Base-by-base conservation (phyloP, 2,888 invertebrate genomes). In the Coleophora deauratella region DNA sequence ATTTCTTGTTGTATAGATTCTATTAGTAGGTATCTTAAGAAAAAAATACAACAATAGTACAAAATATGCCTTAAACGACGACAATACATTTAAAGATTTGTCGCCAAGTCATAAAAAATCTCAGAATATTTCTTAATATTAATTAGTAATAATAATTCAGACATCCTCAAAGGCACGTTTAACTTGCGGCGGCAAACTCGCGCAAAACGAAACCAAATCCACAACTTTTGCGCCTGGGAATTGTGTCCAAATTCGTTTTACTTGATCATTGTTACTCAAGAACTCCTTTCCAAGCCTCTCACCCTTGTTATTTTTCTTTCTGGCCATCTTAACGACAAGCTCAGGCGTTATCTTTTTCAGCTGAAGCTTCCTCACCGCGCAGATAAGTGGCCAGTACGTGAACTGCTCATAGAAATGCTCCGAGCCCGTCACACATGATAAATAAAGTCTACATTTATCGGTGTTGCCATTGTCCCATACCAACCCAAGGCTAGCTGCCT, bases 371-470 rank as follows among this genome's bases (percentile, higher is more conserved):
- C 65, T 59, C 11, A 75, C 31, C 1, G 66, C 70, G 35, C 72
- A 73, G 3, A 75, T 15, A 0, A 75, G 49, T 0, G 74, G 73
- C 51, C 57, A 72, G 47, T 50, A 73, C 0, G 54, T 49, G 42
- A 75, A 75, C 14, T 70, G 67, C 0, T 66, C 60, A 8, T 59
- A 58, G 37, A 71, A 67, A 45, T 73, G 68, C 36, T 74, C 73
- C 0, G 66, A 53, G 0, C 74, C 75, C 14, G 61, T 65, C 0
- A 72, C 59, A 0, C 71, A 62, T 2, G 74, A 64, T 0, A 75
- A 50, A 34, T 62, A 74, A 0, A 74, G 51, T 37, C 52, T 60
- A 38, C 64, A 64, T 46, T 55, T 59, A 1, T 51, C 49, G 0
- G 41, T 33, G 37, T 60, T 47, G 2, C 35, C 13, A 34, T 65